Evolutionary conservation across 2,797 vertebrate species (phyloP).

Genomic region (Aeoliscus strigatus): DNA sequence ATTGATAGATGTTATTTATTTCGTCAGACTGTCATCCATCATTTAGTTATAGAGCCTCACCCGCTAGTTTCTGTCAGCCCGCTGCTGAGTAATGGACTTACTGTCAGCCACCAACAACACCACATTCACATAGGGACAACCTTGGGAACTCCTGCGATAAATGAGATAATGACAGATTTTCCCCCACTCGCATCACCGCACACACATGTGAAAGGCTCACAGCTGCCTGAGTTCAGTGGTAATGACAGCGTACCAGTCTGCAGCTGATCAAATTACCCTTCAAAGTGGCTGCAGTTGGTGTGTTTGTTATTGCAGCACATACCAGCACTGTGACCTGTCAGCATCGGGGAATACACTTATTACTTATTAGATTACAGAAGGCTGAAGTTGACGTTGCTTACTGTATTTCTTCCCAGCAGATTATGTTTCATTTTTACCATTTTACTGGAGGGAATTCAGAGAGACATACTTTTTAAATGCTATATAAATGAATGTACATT

Average conservation of each 20-base stretch:
- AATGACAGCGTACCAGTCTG: slow-evolving; percentile 49
- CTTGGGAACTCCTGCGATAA: slow-evolving; percentile 45
- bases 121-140: slow-evolving; percentile 29
- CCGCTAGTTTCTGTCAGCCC: slow-evolving; percentile 7
- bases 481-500: no score
- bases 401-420: no score
- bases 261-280: slow-evolving; percentile 42
- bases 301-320: slow-evolving; percentile 20
- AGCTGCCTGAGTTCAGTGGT: slow-evolving; percentile 29
- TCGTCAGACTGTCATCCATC: neutral
- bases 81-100: slow-evolving; percentile 11
- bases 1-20: neutral
- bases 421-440: no score
- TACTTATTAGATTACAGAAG: no score
- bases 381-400: no score
- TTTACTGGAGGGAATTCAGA: no score
- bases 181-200: slow-evolving; percentile 20
- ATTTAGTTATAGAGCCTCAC: neutral
- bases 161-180: slow-evolving; percentile 61
- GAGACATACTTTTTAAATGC: no score
- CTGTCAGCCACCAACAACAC: slow-evolving; percentile 27
- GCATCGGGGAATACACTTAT: slow-evolving; percentile 20
- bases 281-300: slow-evolving; percentile 36
- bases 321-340: slow-evolving; percentile 22
- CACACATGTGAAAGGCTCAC: slow-evolving; percentile 24